Evolutionary conservation across 2,888 invertebrate species (phyloP).

Genomic region (Bimastos eiseni): DNA sequence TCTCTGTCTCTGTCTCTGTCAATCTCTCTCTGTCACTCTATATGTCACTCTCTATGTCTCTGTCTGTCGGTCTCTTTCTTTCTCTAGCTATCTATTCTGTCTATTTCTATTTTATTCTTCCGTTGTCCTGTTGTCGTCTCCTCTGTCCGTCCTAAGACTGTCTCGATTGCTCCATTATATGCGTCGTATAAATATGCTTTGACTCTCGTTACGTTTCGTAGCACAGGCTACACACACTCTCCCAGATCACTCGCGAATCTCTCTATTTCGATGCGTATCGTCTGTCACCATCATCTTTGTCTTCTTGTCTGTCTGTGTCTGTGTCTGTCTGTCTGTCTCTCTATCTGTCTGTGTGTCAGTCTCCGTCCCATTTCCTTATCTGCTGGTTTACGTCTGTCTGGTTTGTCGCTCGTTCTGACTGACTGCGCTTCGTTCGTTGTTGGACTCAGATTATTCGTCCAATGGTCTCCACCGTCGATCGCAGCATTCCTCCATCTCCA

Average conservation of each 20-base stretch:
- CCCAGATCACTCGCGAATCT: neutral
- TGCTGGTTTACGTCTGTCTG: neutral
- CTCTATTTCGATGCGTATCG: neutral
- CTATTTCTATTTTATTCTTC: no score
- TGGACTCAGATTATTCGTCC: no score
- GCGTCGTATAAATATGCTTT: no score
- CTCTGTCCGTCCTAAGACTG: neutral
- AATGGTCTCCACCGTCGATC: no score
- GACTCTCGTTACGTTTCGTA: neutral
- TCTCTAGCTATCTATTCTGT: neutral
- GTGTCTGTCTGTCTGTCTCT: neutral
- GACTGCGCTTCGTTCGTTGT: neutral
- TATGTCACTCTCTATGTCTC: neutral
- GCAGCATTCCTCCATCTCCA: no score
- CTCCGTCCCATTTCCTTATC: neutral
- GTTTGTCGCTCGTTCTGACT: neutral
- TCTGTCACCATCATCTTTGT: neutral
- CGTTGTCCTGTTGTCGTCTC: no score
- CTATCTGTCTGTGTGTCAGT: neutral
- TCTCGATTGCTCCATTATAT: neutral
- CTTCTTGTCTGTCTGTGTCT: neutral
- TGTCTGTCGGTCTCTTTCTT: neutral
- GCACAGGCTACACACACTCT: neutral
- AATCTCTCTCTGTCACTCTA: neutral
- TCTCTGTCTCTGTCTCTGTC: neutral